Base-by-base conservation (phyloP, 2,113 vertebrate species). In the Pitta sordida region DNA sequence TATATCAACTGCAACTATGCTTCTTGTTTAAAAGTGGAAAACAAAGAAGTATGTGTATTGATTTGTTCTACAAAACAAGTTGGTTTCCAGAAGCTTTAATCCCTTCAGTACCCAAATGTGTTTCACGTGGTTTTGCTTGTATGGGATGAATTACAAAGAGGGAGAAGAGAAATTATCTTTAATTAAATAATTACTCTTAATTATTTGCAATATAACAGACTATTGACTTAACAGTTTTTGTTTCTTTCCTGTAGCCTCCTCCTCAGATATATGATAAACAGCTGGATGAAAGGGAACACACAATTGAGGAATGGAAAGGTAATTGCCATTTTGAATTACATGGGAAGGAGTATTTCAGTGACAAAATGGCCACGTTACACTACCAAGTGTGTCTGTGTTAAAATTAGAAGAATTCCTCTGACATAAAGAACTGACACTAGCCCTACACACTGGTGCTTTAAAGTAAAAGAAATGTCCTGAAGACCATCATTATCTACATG, bases 251-350 rank as follows among this genome's bases (percentile, higher is more conserved):
- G 71, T 97, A 99, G 99, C 99, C 99, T 93, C 99, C 99, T 83
- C 99, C 99, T 93, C 98, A 99, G 97, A 99, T 99, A 97, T 99
- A 99, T n/a, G 99, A 99, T 97, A 99, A 99, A 89, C 99, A 99
- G 93, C 97, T 99, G 97, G 99, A 99, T 97, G 99, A 99, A 97
- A 98, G 99, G 98, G 99, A 99, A 98, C 99, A 99, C 94, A 99
- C 99, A 86, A 99, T 99, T 18, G 99, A 99, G 95, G 99, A 99
- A 97, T 99, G 99, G 99, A 99, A 99, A 99, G 99, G 99, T 99
- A 97, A 97, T 30, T 10, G 4, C 48, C 21, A 30, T 48, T 93
- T 71, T 36, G 32, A 74, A 79, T 76, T 78, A 29, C 7, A 26
- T 13, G 23, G 39, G 18, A 70, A 87, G 58, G 44, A 13, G 3